phyloP scores from a whole-genome alignment of 2,113 vertebrate species.

The Spheniscus mendiculus region DNA sequence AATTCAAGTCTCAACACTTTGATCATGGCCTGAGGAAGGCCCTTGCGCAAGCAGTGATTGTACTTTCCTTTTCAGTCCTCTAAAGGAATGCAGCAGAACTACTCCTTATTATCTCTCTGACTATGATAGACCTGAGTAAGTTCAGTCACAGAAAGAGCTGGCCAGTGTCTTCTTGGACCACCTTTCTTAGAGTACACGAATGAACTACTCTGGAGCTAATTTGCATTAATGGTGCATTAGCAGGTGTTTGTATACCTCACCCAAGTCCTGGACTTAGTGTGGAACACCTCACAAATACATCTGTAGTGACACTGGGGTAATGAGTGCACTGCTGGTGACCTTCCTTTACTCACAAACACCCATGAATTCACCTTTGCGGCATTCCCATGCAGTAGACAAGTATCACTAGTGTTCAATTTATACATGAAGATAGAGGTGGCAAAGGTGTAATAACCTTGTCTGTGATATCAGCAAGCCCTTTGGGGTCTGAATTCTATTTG shows the following conservation, averaged over 20 bases:
- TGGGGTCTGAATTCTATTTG: not conserved
- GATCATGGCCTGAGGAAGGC: not conserved
- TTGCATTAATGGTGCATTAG: not conserved
- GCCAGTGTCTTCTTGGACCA: not conserved
- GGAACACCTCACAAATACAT: not conserved
- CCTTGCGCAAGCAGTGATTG: not conserved
- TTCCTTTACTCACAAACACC: not conserved
- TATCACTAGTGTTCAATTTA: not conserved
- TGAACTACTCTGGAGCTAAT: not conserved
- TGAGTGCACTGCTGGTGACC: not conserved
- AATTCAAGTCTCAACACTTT: not conserved
- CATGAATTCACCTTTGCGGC: not conserved
- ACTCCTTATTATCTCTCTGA: not conserved
- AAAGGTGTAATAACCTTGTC: not conserved
- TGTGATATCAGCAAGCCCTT: not conserved
- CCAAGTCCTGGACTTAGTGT: not conserved
- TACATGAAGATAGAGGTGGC: not conserved
- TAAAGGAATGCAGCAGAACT: not conserved
- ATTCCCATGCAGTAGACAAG: not conserved
- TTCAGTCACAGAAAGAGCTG: not conserved
- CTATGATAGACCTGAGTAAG: not conserved
- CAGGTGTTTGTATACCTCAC: not conserved
- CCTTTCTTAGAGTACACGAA: not conserved
- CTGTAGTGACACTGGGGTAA: not conserved
- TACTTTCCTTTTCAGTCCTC: not conserved